Evolutionary conservation across 2,113 vertebrate species (phyloP).

Genomic region (Pachyramphus minor): DNA sequence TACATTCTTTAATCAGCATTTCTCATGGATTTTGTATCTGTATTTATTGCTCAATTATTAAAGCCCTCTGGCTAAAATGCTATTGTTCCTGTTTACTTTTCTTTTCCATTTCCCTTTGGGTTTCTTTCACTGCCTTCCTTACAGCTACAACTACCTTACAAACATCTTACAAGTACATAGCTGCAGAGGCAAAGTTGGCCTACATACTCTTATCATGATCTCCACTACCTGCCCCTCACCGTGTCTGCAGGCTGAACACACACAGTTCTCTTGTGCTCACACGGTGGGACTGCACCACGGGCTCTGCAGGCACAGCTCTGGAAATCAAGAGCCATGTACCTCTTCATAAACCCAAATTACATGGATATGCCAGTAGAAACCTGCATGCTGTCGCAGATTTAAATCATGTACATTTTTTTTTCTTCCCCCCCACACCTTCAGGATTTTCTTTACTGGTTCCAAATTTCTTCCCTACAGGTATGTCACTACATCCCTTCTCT

Average conservation of each 20-base stretch:
- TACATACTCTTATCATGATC: accelerated
- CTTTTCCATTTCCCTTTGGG: background rate
- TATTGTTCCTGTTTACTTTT: background rate
- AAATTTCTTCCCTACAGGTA: background rate
- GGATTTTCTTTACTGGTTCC: background rate
- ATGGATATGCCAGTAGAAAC: background rate
- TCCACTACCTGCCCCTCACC: background rate
- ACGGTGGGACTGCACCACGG: accelerated
- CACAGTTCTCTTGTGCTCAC: background rate
- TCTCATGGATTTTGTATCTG: background rate
- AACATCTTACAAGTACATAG: background rate
- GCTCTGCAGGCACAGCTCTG: background rate
- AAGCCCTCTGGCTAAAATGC: background rate
- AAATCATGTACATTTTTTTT: accelerated
- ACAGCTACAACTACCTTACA: background rate
- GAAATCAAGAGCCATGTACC: accelerated
- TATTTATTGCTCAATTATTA: background rate
- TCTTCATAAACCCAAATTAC: background rate
- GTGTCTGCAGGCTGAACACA: accelerated
- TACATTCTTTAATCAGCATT: background rate
- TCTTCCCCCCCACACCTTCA: background rate
- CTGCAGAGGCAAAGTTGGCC: background rate
- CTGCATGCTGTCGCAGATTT: background rate
- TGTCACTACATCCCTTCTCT: background rate
- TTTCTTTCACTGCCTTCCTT: background rate